Conservation (phyloP, 2,888 invertebrate species). For the Phragmatobia fuliginosa region DNA sequence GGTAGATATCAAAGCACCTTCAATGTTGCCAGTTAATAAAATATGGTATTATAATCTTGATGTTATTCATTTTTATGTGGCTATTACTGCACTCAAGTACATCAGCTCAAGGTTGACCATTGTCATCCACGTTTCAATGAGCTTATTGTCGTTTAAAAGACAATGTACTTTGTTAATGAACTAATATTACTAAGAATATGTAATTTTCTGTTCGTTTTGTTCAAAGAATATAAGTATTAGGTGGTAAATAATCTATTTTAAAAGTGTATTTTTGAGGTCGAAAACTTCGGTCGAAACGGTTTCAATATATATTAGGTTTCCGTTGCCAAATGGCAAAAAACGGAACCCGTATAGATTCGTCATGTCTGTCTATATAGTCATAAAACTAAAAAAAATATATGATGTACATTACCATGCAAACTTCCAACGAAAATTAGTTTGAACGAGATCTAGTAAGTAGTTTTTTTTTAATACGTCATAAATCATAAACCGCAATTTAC, state of each 20-base stretch:
- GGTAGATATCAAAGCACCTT: too few relatives aligned
- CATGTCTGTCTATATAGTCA: too few relatives aligned
- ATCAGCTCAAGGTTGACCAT: background rate
- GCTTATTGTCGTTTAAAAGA: background rate
- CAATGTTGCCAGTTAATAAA: background rate
- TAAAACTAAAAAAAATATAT: too few relatives aligned
- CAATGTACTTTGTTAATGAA: slow-evolving; percentile 4
- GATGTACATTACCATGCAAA: too few relatives aligned
- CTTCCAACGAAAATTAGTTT: too few relatives aligned
- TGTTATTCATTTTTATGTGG: background rate
- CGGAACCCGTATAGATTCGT: too few relatives aligned
- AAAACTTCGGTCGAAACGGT: background rate
- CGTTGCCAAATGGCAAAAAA: too few relatives aligned
- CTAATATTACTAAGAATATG: background rate
- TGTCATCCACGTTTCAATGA: background rate
- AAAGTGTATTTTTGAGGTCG: background rate
- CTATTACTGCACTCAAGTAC: background rate
- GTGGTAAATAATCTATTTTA: background rate
- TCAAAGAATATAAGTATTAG: background rate
- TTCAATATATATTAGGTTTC: background rate
- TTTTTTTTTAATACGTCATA: too few relatives aligned
- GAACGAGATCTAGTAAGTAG: too few relatives aligned
- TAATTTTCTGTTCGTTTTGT: background rate
- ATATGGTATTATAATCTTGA: background rate
- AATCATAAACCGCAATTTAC: too few relatives aligned